Conservation (phyloP, 2,888 invertebrate genomes). For the Dicyrtoma fusca region DNA sequence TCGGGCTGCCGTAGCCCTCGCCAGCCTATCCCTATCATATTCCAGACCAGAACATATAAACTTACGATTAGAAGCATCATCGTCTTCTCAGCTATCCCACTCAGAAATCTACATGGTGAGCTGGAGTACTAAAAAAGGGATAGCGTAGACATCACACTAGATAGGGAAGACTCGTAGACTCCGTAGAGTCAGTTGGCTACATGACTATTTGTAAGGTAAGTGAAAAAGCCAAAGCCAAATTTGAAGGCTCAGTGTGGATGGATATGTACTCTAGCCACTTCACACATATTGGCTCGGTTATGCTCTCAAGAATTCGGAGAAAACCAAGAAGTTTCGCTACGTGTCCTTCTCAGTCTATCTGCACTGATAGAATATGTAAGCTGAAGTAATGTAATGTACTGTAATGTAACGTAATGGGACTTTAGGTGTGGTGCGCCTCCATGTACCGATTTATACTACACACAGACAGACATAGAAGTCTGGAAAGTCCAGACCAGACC, state of each 20-base stretch:
- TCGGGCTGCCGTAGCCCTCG: no score
- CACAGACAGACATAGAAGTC: no score
- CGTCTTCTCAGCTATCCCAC: slow-evolving; percentile 12
- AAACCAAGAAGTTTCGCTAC: no score
- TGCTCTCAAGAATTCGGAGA: no score
- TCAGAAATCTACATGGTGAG: slow-evolving; percentile 1
- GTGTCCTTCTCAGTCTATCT: not conserved
- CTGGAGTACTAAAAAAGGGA: slow-evolving; percentile 7
- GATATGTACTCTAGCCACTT: not conserved
- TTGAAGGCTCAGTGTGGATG: not conserved
- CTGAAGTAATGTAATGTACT: no score
- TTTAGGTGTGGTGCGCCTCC: no score
- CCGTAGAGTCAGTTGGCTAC: not conserved
- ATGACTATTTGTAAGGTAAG: slow-evolving; percentile 1
- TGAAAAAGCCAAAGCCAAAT: not conserved
- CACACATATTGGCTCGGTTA: not conserved
- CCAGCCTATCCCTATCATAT: no score
- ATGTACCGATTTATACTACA: no score
- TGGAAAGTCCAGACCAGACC: no score
- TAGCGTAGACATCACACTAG: not conserved
- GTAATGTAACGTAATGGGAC: no score
- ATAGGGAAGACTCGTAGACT: no score
- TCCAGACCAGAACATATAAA: no score
- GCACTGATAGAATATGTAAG: not conserved
- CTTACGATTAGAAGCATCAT: not conserved